These are phyloP conservation scores for Autographa pulchrina DNA, from an alignment of 2,888 invertebrate genomes.

Conservation along the genomic window DNA sequence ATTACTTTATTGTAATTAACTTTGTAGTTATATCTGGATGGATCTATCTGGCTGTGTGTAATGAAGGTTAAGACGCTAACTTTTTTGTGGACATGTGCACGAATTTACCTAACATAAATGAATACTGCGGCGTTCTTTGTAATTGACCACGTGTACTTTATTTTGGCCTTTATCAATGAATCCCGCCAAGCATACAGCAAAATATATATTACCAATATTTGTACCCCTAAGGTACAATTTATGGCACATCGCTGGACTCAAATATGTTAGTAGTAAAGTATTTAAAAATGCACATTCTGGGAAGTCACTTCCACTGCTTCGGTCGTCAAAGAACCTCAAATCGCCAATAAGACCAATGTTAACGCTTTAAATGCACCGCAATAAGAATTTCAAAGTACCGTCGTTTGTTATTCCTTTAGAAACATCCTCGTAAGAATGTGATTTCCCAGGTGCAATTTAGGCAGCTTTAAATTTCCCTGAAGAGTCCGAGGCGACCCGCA, in stretches of 20 bases:
- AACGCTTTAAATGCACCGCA: constrained; percentile 9
- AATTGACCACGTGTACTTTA: background rate
- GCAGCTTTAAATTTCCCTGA: constrained; percentile 73
- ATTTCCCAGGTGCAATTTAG: constrained; percentile 75
- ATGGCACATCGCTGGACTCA: background rate
- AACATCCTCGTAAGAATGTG: constrained; percentile 40
- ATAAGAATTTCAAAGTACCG: constrained; percentile 23
- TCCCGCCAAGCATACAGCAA: no score
- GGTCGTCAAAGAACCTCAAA: constrained; percentile 7
- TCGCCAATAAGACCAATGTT: background rate
- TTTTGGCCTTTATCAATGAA: no score
- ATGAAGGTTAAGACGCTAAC: no score
- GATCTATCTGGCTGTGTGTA: no score
- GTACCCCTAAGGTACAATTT: background rate
- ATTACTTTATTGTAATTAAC: background rate
- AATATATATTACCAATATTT: no score
- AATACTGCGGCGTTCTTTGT: background rate
- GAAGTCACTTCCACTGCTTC: background rate
- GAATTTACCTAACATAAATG: background rate
- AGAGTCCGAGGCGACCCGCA: constrained; percentile 66
- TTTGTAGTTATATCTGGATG: background rate
- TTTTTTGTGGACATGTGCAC: background rate
- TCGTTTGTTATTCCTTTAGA: constrained; percentile 29
- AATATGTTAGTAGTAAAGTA: background rate
- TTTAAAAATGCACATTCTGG: background rate